phyloP scores from a whole-genome alignment of 2,797 vertebrate genomes.

The Sebastes iracundus region DNA sequence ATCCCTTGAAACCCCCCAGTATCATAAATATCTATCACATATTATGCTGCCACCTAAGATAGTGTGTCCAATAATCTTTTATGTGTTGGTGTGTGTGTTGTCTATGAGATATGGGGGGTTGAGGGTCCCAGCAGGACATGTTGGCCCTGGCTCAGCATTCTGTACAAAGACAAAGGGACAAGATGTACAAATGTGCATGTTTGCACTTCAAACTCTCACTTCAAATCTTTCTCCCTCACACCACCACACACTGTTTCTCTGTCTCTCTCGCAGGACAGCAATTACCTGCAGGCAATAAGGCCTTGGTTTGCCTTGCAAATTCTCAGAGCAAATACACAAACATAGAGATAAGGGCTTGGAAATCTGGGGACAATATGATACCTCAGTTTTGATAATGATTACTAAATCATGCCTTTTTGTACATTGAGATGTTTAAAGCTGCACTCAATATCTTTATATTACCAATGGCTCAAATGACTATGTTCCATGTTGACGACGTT shows the following conservation, averaged over 20 bases:
- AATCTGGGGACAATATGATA: neutral
- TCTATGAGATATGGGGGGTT: neutral
- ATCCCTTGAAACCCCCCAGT: neutral
- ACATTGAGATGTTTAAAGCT: neutral
- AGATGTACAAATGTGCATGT: constrained; percentile 40
- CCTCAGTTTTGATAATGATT: neutral
- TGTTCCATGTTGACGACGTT: neutral
- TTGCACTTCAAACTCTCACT: constrained; percentile 35
- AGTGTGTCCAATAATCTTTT: neutral
- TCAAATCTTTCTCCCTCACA: constrained; percentile 8
- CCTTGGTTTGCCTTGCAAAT: constrained; percentile 44
- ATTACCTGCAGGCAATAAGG: constrained; percentile 44
- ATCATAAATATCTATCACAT: neutral
- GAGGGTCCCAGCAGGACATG: constrained; percentile 16
- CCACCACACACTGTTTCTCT: constrained; percentile 15
- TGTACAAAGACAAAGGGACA: constrained; percentile 27
- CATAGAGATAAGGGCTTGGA: neutral
- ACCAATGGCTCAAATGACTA: neutral
- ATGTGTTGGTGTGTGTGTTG: neutral
- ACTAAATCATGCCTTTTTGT: neutral
- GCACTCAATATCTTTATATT: neutral
- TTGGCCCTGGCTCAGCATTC: constrained; percentile 30
- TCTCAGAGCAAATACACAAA: constrained; percentile 42
- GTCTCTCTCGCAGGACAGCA: constrained; percentile 33
- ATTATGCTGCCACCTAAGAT: neutral